phyloP scores from a whole-genome alignment of 1,140 invertebrate species.

The Macrostomum lignano region DNA sequence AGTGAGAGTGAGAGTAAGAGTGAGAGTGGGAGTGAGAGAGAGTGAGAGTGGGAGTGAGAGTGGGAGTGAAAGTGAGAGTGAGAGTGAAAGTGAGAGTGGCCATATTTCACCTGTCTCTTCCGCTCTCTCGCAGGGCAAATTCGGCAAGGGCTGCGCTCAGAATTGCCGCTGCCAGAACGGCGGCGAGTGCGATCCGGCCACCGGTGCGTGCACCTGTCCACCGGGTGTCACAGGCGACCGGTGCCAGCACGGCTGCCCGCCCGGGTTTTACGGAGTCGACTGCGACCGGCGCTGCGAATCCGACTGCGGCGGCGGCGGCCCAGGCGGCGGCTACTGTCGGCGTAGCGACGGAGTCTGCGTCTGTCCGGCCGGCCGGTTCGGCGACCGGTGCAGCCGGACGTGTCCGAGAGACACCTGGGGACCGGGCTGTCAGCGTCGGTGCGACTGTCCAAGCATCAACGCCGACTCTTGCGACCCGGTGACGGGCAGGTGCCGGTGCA shows the following conservation, averaged over 20 bases:
- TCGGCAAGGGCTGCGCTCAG: constrained; percentile 50
- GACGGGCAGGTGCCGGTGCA: constrained; percentile 40
- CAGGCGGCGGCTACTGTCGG: no score
- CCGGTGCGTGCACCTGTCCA: constrained; percentile 44
- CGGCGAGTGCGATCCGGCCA: constrained; percentile 18
- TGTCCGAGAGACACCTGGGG: constrained; percentile 25
- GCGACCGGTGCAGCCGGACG: constrained; percentile 18
- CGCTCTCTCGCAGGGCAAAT: constrained; percentile 41
- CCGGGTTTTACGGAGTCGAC: constrained; percentile 17
- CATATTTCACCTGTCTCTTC: no score
- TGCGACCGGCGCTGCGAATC: constrained; percentile 17
- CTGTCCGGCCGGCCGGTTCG: constrained; percentile 31
- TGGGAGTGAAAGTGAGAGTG: no score
- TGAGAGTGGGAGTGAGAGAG: no score
- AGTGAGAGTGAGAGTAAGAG: no score
- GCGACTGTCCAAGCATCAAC: neutral
- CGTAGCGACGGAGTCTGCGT: constrained; percentile 40
- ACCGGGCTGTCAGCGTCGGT: constrained; percentile 13
- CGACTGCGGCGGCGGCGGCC: constrained; percentile 18
- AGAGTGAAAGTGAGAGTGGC: no score
- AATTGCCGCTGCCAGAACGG: constrained; percentile 33
- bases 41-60: no score
- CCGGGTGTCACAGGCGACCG: constrained; percentile 32
- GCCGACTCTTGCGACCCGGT: neutral
- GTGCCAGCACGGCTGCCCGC: constrained; percentile 20